Base-by-base conservation (phyloP, 2,113 vertebrate genomes). In the Syrmaticus mikado region DNA sequence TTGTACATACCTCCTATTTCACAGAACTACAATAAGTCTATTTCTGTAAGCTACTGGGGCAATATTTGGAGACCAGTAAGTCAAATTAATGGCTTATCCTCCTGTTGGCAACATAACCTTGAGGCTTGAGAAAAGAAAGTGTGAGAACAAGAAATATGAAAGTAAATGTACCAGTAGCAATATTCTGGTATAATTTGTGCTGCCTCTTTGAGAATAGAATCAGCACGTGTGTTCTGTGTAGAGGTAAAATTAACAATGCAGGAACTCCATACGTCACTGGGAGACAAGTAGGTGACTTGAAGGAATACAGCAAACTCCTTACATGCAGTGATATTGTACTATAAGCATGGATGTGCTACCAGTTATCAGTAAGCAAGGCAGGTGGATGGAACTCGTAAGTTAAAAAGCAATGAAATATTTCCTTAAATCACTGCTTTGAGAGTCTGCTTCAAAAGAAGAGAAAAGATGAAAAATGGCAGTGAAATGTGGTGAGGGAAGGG, bases 151-250 rank as follows among this genome's bases (percentile, higher is more conserved):
- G 40, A 85, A 32, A 27, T 64, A 4, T 3, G 11, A 28, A 41
- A 60, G 38, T 36, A 13, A 34, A 67, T 32, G 30, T 61, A 21
- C 34, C 38, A 8, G 1, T 28, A 30, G 36, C 48, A 58, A 40
- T 34, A 13, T 40, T 67, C 60, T 32, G 28, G 13, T 22, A 15
- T 18, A 89, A 46, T 11, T 45, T 27, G 13, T 12, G 13, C 52
- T 73, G 28, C 22, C 7, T 45, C 16, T 27, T n/a, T 24, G 32
- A 36, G 57, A 41, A 25, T 2, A 48, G n/a, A 60, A 25, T 60
- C 8, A 53, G 10, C 32, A 41, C 40, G 6, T 32, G 17, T 0
- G 2, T 16, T 34, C 8, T 2, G 7, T 45, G 28, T 40, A 38
- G 36, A 14, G 40, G 40, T 52, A 45, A 79, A 62, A 64, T 36